Base-by-base conservation (phyloP, 1,140 invertebrate genomes). In the Hylaeus volcanicus region DNA sequence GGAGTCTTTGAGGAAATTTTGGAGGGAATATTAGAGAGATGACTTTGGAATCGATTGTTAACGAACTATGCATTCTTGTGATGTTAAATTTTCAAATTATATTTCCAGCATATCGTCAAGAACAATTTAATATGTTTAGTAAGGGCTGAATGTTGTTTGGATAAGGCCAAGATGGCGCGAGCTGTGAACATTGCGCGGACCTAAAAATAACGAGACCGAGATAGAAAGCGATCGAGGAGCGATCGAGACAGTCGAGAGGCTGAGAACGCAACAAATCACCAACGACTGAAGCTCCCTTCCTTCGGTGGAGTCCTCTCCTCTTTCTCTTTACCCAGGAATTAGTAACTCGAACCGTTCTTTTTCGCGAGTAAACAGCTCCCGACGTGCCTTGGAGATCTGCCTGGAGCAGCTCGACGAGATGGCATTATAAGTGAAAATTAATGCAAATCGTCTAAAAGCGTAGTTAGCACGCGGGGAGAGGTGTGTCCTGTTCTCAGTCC, bases 371-470 rank as follows among this genome's bases (percentile, higher is more conserved):
- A 60, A 45, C 70, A 60, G 55, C 55, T 60, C 4, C n/a, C 55
- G 9, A 11, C 11, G 41, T 14, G 53, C 39, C 41, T 3, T 8
- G 39, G n/a, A 41, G 4, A 39, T 15, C 39, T 39, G 41, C 51
- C 3, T 5, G 15, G 15, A n/a, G 15, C 56, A 58, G 58, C 58
- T 3, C 9, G 15, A 60, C 15, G 26, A 8, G 51, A 72, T 72
- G 55, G 70, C 70, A 60, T 60, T 72, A 72, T 45, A 45, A 58
- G 70, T 14, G 70, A 72, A 72, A 60, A 72, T 72, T 72, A 72
- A 72, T 72, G 70, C 55, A 72, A 58, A 72, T 72, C 70, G 45
- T 45, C 15, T 45, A 60, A 72, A n/a, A 72, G 70, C 51, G 41
- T 45, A 72, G 6, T 72, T 72, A 72, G n/a, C 15, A 45, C 55